Evolutionary conservation across 2,888 invertebrate species (phyloP), one percentile per base, ranked within the genome.

Genomic region (Lochmaea crataegi): DNA sequence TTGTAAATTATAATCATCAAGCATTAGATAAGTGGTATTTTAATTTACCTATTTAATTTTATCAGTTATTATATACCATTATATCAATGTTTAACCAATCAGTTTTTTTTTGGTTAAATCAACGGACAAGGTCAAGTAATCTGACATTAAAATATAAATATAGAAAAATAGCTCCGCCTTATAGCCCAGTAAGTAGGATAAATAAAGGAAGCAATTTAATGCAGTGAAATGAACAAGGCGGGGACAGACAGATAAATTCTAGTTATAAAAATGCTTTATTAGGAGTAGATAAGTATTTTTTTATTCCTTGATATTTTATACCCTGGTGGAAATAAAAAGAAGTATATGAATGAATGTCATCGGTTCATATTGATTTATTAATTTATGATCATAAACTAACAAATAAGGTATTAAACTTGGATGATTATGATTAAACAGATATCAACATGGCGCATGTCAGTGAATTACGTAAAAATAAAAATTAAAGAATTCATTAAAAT

Each of bases 121-220:
- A 69, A 64, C 69, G 57, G 57, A 64, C 70, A 70, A 70, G 70
- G 70, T 70, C 70, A 70, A 70, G 41, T 57, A 45, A 45, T 70
- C 64, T 65, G 70, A 70, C 70, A 64, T 65, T 48, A 64, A 70
- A 65, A 64, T 70, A 42, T 70, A 70, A 64, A 70, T 70, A 57
- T 70, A 70, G 70, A 65, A 64, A 70, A 70, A 70, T 70, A 10
- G 60, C 70, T 70, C 70, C 70, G 70, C 70, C n/a, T n/a, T n/a
- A n/a, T n/a, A n/a, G n/a, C n/a, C 38, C 61, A 63, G 42, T 18
- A 16, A 63, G 26, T 10, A 42, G 18, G 42, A 63, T 63, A 60
- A 32, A 60, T 32, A 18, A 63, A 42, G 42, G 61, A 63, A 63
- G 41, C 18, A 16, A 63, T 63, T 63, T 63, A 16, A 63, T 41